These are phyloP conservation scores for Subanguina moxae DNA, from an alignment of 1,140 invertebrate genomes.

Conservation along the genomic window DNA sequence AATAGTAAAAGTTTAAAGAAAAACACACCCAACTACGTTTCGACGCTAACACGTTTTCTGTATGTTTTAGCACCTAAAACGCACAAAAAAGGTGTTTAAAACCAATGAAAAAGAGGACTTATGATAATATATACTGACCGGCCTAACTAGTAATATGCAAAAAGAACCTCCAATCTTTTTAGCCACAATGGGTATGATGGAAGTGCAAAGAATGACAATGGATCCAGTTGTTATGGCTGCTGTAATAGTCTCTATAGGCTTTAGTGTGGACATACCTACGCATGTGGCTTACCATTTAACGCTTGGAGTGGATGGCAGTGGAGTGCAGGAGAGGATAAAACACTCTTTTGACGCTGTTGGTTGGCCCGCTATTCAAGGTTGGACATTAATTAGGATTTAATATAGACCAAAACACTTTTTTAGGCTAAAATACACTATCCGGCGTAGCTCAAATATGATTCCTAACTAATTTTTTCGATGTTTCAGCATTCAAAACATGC, in stretches of 20 bases:
- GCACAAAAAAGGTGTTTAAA: background rate
- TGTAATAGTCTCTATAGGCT: slow-evolving; percentile 61
- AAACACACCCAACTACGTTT: no score
- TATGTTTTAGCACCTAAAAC: no score
- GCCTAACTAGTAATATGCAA: background rate
- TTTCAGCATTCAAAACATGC: no score
- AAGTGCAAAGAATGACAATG: slow-evolving; percentile 57
- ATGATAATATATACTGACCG: no score
- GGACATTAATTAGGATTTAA: no score
- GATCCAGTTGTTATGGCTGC: slow-evolving; percentile 60
- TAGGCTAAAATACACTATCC: no score
- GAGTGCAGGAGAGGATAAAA: background rate
- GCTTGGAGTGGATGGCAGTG: background rate
- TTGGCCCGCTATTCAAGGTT: slow-evolving; percentile 8
- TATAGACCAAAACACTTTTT: no score
- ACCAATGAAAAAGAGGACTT: background rate
- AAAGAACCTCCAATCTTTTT: background rate
- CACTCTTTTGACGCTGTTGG: slow-evolving; percentile 7
- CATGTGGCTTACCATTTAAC: slow-evolving; percentile 51
- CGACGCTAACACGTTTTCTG: no score
- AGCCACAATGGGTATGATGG: slow-evolving; percentile 59
- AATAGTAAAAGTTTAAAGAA: no score
- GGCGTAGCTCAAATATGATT: no score
- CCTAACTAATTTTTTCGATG: no score
- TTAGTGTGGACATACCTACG: slow-evolving; percentile 49